These are phyloP conservation scores for Verasper variegatus DNA, from an alignment of 2,113 vertebrate species.

Conservation along the genomic window DNA sequence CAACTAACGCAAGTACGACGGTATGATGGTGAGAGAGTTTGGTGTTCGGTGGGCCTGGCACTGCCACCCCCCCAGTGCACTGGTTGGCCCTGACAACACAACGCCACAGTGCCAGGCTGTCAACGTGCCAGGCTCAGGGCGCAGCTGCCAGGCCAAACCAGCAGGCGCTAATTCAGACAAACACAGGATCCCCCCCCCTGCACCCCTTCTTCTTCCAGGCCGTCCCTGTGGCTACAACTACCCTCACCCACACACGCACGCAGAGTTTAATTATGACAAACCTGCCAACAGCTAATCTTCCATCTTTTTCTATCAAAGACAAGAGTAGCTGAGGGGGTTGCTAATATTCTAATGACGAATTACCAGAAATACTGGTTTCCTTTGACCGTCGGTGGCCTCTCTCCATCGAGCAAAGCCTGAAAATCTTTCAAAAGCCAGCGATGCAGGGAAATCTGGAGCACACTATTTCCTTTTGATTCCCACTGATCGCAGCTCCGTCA, in stretches of 20 bases:
- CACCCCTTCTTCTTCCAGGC: conserved; percentile 44
- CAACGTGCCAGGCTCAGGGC: conserved; percentile 68
- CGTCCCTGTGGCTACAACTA: conserved; percentile 55
- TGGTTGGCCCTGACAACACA: conserved; percentile 75
- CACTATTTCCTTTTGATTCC: background rate
- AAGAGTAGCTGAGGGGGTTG: conserved; percentile 66
- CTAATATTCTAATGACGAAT: conserved; percentile 71
- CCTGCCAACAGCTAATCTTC: conserved; percentile 77
- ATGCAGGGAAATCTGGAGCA: conserved; percentile 8
- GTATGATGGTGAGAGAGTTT: conserved; percentile 29
- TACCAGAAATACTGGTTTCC: conserved; percentile 45
- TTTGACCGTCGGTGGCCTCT: conserved; percentile 22
- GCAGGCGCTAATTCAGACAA: conserved; percentile 79
- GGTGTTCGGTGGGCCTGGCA: conserved; percentile 41
- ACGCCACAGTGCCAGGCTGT: conserved; percentile 65
- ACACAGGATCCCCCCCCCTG: conserved; percentile 68
- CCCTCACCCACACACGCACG: conserved; percentile 36
- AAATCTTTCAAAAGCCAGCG: conserved; percentile 28
- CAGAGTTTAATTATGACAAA: conserved; percentile 77
- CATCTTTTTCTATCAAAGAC: conserved; percentile 76
- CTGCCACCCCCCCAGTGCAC: conserved; percentile 27
- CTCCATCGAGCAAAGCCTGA: conserved; percentile 33
- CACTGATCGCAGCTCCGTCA: no score
- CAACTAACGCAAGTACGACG: conserved; percentile 52
- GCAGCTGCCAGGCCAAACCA: conserved; percentile 79